Evolutionary conservation across 2,888 invertebrate species (phyloP), one percentile per base, ranked within the genome.

Genomic region (Clepsis dumicolana): DNA sequence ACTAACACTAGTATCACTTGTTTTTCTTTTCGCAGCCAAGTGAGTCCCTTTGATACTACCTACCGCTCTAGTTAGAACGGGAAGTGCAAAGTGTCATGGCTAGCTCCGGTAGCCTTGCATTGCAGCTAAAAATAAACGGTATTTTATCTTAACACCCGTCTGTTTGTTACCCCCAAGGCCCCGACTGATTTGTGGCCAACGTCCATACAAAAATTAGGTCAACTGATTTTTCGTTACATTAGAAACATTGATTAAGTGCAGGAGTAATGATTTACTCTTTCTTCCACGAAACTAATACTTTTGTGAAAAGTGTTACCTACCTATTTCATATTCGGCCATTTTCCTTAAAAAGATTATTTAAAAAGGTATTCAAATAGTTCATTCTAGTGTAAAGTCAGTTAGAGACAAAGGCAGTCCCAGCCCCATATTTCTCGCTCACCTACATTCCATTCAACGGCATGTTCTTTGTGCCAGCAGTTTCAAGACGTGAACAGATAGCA

Each of bases 381-480:
- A 14, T 53, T 16, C 4, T 32, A 54, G 32, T 32, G 32, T 35
- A 21, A 35, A 56, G 56, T 56, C 14, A 35, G 35, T 56, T 35
- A 21, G 18, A 53, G 29, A 56, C 56, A 56, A 56, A 35, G 24
- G 35, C n/a, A n/a, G n/a, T n/a, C n/a, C 7, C 35, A 54, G 56
- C 21, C 14, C 56, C 56, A 32, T 56, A 56, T 56, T 21, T 56
- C 56, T 32, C 56, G 35, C 56, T 56, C 56, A 56, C 56, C 56
- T 56, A 56, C 56, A 56, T 56, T 35, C 35, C 56, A 24, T 56
- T 56, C 56, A 35, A 10, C 14, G 56, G 18, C 56, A 29, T 8
- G 21, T 21, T 35, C 56, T 56, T 35, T 56, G n/a, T 56, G 35
- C 35, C 35, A 35, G 35, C 21, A 12, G 14, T 21, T 24, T 35